These are phyloP conservation scores for Ibidorhyncha struthersii DNA, from an alignment of 2,113 vertebrate genomes.

Conservation along the genomic window DNA sequence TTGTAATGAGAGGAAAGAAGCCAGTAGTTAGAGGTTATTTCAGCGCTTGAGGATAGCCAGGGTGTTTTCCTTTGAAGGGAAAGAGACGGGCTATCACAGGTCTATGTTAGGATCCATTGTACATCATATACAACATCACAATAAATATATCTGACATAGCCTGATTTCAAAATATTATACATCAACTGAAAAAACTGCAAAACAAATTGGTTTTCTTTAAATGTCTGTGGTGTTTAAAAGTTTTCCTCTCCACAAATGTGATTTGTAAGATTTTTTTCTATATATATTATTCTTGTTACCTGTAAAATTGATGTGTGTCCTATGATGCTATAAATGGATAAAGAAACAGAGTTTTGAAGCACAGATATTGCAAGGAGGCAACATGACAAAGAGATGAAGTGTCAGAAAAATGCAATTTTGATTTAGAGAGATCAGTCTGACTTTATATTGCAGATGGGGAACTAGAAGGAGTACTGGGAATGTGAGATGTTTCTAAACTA, in stretches of 20 bases:
- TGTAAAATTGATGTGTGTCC: conserved; percentile 19
- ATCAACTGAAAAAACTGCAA: neutral
- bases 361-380: neutral
- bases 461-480: neutral
- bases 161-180: neutral
- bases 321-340: neutral
- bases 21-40: neutral
- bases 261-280: neutral
- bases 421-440: conserved; percentile 5
- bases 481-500: neutral
- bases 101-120: neutral
- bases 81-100: neutral
- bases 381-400: conserved; percentile 29
- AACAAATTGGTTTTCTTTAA: conserved; percentile 4
- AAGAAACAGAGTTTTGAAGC: conserved; percentile 3
- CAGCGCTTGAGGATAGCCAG: neutral
- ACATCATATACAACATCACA: neutral
- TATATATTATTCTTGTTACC: conserved; percentile 1
- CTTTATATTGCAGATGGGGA: neutral
- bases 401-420: conserved; percentile 37
- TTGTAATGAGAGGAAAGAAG: neutral
- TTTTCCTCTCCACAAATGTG: neutral
- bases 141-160: neutral
- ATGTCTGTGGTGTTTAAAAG: neutral
- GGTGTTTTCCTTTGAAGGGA: neutral